Evolutionary conservation across 2,888 invertebrate genomes (phyloP), one percentile per base, ranked within the genome.

Genomic region (Gortyna flavago): DNA sequence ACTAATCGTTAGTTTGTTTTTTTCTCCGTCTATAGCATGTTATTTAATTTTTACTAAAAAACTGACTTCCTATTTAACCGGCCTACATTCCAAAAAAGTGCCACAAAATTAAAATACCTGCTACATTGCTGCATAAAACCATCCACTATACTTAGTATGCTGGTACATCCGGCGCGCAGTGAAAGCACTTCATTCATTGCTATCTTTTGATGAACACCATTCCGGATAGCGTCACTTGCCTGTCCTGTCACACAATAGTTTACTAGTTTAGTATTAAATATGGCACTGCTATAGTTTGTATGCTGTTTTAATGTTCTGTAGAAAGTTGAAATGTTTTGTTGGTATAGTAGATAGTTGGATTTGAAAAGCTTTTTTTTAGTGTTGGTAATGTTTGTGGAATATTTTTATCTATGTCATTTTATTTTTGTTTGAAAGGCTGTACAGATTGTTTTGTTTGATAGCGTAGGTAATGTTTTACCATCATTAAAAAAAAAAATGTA

Each of bases 191-290:
- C 85, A 84, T 87, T 87, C 80, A 84, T 81, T 77, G 80, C 78
- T 81, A 84, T 82, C 82, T 87, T 77, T 78, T 82, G 82, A 83
- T 75, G 84, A 82, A 84, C 87, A 81, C 83, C 81, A 48, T 84
- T 71, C 81, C 67, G 83, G 79, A 79, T 48, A 69, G 57, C 71
- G 70, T 76, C 79, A 81, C 77, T 79, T 72, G 13, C 59, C 62
- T 85, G 87, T 88, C 76, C 70, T 44, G 48, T 70, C 69, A 75
- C 5, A 90, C 88, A 89, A 89, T 85, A 79, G 79, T 75, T 77
- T 75, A 67, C 71, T 51, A 72, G 64, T 77, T 72, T 35, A 57
- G 61, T 85, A 87, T 86, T 75, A 79, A 82, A 80, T 85, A 62
- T 80, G 48, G 25, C 35, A 48, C 61, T n/a, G 13, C 1, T 62